Base-by-base conservation (phyloP, 1,140 invertebrate species). In the Planococcus citri region DNA sequence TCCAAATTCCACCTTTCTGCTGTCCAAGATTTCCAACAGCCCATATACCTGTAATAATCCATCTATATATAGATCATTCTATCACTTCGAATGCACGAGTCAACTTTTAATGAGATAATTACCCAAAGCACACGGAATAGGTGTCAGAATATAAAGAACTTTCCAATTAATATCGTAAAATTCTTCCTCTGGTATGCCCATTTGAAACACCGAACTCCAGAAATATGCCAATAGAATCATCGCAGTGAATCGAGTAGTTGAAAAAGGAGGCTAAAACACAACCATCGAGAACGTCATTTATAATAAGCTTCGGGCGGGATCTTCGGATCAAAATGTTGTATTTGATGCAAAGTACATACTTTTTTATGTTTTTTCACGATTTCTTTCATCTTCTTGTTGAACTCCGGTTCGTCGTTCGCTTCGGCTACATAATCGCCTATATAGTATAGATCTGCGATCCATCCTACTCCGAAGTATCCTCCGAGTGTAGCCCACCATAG, bases 351-450 rank as follows among this genome's bases (percentile, higher is more conserved):
- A n/a, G n/a, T 24, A 64, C 27, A 33, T 80, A 90, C 86, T 81
- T 87, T 89, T 72, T 79, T 80, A 76, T 88, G 80, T 17, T 76
- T 78, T 69, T 81, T 79, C 74, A 91, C 83, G 75, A 83, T 84
- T 12, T 80, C 76, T 33, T 84, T 83, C 68, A 91, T 84, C 70
- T 86, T 80, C 69, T 84, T 79, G 22, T 91, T 76, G 75, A 88
- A 91, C 2, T 83, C 76, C 0, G 83, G 83, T 75, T 92, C 87
- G 70, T 90, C 84, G 76, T 97, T 97, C 10, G 87, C 89, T 75
- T 95, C 91, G 64, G 83, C 82, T 0, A 97, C 92, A 79, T 97
- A 97, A 37, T 86, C 81, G 0, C 91, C 90, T 69, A 98, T 89
- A 69, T 85, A 83, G 73, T 90, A 93, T 0, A 95, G 75, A 76